phyloP scores from a whole-genome alignment of 2,113 vertebrate genomes.

The Panthera leo region DNA sequence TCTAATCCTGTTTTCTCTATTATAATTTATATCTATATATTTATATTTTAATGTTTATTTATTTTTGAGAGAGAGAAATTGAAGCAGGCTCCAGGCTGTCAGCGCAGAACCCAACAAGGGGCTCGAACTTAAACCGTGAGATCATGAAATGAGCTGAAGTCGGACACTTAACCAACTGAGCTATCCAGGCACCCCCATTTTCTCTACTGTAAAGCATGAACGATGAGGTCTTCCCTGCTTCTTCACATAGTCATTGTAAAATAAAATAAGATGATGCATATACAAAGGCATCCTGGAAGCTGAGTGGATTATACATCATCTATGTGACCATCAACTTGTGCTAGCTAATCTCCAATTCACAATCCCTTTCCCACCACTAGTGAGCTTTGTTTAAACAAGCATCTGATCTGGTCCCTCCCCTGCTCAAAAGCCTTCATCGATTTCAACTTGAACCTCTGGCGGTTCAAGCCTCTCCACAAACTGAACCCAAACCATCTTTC shows the following conservation, averaged over 20 bases:
- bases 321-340: not conserved
- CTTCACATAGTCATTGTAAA: not conserved
- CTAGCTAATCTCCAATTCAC: not conserved
- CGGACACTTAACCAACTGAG: no score
- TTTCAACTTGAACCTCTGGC: not conserved
- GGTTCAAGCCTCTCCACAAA: not conserved
- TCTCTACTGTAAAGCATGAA: not conserved
- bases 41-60: no score
- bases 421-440: not conserved
- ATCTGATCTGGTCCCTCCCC: not conserved
- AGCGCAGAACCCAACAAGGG: no score
- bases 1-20: conserved; percentile 7
- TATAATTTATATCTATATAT: not conserved
- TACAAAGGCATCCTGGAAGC: not conserved
- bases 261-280: not conserved
- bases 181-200: not conserved
- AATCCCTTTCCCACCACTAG: not conserved
- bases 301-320: not conserved
- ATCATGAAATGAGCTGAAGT: no score
- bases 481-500: not conserved
- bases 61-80: no score
- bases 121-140: no score
- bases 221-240: not conserved
- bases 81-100: no score
- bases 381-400: not conserved